phyloP scores from a whole-genome alignment of 2,797 vertebrate species.

The Hydrocynus forskahlii region DNA sequence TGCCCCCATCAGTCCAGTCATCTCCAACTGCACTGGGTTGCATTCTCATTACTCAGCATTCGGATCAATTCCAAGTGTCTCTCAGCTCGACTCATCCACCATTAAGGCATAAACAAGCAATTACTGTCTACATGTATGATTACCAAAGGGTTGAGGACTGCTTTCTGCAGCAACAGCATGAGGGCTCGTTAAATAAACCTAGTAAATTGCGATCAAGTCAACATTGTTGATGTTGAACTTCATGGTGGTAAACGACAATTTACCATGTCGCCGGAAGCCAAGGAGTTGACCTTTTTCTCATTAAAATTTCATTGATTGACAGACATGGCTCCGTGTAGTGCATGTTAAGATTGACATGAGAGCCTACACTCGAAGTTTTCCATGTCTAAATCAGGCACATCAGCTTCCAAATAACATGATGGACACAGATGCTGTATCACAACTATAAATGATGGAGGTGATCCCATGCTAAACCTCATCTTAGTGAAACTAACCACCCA shows the following conservation, averaged over 20 bases:
- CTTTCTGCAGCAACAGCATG: slow-evolving; percentile 58
- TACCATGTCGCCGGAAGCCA: slow-evolving; percentile 54
- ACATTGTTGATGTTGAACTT: slow-evolving; percentile 62
- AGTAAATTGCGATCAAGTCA: slow-evolving; percentile 53
- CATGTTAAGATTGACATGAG: slow-evolving; percentile 67
- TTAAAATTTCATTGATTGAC: slow-evolving; percentile 69
- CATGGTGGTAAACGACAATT: slow-evolving; percentile 63
- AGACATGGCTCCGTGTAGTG: slow-evolving; percentile 57
- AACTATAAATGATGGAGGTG: not conserved
- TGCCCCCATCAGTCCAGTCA: slow-evolving; percentile 53
- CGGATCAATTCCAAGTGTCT: slow-evolving; percentile 71
- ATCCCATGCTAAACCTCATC: not conserved
- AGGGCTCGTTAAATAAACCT: slow-evolving; percentile 65
- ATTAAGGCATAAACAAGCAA: slow-evolving; percentile 68
- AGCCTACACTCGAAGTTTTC: slow-evolving; percentile 37
- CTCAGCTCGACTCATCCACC: slow-evolving; percentile 62
- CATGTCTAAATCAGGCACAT: not conserved
- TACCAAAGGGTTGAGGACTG: slow-evolving; percentile 51
- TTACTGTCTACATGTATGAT: slow-evolving; percentile 65
- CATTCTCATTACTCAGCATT: slow-evolving; percentile 71
- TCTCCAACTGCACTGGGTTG: slow-evolving; percentile 62
- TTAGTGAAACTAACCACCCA: not conserved
- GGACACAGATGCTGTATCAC: not conserved
- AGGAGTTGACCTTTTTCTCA: slow-evolving; percentile 61
- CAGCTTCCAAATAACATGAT: not conserved